Evolutionary conservation across 2,888 invertebrate species (phyloP).

Genomic region (Halocaridina rubra): DNA sequence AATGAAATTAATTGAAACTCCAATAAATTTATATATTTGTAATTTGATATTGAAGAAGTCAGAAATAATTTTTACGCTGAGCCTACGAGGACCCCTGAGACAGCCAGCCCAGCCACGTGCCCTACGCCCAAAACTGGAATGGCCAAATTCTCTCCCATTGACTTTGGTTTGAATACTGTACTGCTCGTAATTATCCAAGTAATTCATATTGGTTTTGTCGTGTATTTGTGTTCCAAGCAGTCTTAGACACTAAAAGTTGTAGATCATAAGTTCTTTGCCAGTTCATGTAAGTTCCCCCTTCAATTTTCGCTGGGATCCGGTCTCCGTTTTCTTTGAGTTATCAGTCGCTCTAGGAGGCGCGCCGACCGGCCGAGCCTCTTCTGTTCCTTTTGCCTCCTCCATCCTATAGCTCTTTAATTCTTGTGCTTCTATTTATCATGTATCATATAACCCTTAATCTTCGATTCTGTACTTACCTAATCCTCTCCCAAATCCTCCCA

Average conservation of each 20-base stretch:
- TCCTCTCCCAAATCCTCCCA: background rate
- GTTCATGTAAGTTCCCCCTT: constrained; percentile 41
- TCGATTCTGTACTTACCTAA: background rate
- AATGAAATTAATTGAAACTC: constrained; percentile 24
- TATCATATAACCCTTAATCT: background rate
- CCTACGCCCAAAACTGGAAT: constrained; percentile 39
- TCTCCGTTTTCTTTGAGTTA: constrained; percentile 52
- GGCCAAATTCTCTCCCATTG: constrained; percentile 61
- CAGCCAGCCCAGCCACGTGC: constrained; percentile 10
- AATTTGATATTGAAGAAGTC: constrained; percentile 24
- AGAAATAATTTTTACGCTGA: constrained; percentile 24
- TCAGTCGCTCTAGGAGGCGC: constrained; percentile 31
- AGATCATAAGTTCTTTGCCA: constrained; percentile 52
- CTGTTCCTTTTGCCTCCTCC: background rate
- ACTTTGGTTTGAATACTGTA: constrained; percentile 52
- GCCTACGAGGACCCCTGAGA: constrained; percentile 23
- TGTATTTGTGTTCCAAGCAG: constrained; percentile 58
- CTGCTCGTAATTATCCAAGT: constrained; percentile 40
- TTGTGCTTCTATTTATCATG: background rate
- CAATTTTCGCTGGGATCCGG: constrained; percentile 45
- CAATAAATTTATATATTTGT: constrained; percentile 12
- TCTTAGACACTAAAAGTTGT: constrained; percentile 55
- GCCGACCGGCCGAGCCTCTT: constrained; percentile 35
- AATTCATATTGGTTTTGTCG: constrained; percentile 54
- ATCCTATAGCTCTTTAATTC: background rate